Conservation (phyloP, 2,113 vertebrate genomes). For the Cathartes aura region DNA sequence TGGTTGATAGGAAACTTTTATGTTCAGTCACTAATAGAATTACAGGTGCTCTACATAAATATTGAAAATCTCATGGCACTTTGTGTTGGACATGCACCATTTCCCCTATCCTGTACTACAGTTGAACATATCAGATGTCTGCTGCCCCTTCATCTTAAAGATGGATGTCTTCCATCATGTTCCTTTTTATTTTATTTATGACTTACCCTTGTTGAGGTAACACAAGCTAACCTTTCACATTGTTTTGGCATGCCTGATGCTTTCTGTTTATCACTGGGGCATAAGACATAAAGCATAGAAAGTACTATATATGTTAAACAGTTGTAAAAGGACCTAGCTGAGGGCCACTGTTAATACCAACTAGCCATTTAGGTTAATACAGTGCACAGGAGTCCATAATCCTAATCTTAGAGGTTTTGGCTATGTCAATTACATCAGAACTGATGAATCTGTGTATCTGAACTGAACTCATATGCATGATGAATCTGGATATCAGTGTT, state of each 20-base stretch:
- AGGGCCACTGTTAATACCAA: background rate
- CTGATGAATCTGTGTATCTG: background rate
- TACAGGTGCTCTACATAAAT: background rate
- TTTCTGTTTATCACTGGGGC: background rate
- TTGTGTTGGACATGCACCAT: background rate
- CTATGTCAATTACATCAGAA: background rate
- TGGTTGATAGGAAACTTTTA: background rate
- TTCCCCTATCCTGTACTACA: background rate
- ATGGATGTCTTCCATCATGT: background rate
- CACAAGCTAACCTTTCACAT: background rate
- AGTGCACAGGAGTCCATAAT: background rate
- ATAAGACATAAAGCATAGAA: background rate
- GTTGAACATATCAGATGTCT: background rate
- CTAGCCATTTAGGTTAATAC: background rate
- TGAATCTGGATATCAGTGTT: background rate
- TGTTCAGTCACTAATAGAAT: background rate
- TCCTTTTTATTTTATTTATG: background rate
- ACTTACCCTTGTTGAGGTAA: background rate
- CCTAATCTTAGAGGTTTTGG: background rate
- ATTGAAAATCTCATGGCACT: background rate
- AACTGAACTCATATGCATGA: background rate
- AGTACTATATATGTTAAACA: background rate
- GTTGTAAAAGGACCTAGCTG: background rate
- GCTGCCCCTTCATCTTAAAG: background rate
- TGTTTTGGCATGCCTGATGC: background rate